Conservation (phyloP, 2,797 vertebrate genomes). For the Peromyscus nudipes region DNA sequence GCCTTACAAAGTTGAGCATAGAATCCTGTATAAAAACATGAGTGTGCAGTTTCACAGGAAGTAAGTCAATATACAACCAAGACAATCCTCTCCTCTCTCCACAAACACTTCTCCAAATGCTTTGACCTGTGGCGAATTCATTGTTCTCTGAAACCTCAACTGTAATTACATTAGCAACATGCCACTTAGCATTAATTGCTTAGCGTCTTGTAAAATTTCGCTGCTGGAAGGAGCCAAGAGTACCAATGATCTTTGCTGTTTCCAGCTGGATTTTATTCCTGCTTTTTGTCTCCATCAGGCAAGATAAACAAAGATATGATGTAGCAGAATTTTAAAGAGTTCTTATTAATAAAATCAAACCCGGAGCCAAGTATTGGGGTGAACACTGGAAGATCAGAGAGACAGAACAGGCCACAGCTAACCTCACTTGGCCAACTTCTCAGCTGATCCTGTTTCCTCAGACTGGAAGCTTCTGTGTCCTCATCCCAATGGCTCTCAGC, state of each 20-base stretch:
- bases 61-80: not conserved
- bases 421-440: too few relatives aligned
- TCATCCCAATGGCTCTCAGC: too few relatives aligned
- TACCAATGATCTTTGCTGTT: not conserved
- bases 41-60: not conserved
- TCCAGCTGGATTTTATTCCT: not conserved
- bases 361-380: too few relatives aligned
- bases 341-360: too few relatives aligned
- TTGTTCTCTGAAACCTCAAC: slow-evolving; percentile 49
- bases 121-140: slow-evolving; percentile 28
- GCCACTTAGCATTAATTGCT: slow-evolving; percentile 43
- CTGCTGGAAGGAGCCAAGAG: not conserved
- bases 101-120: slow-evolving; percentile 32
- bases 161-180: slow-evolving; percentile 35
- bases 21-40: not conserved
- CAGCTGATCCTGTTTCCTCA: too few relatives aligned
- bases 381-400: too few relatives aligned
- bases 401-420: too few relatives aligned
- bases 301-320: not conserved
- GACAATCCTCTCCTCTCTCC: not conserved
- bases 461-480: too few relatives aligned
- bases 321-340: too few relatives aligned
- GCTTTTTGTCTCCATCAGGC: not conserved
- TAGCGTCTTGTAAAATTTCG: not conserved
- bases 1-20: not conserved